Evolutionary conservation across 1,140 invertebrate genomes (phyloP).

Genomic region (Delia radicum): DNA sequence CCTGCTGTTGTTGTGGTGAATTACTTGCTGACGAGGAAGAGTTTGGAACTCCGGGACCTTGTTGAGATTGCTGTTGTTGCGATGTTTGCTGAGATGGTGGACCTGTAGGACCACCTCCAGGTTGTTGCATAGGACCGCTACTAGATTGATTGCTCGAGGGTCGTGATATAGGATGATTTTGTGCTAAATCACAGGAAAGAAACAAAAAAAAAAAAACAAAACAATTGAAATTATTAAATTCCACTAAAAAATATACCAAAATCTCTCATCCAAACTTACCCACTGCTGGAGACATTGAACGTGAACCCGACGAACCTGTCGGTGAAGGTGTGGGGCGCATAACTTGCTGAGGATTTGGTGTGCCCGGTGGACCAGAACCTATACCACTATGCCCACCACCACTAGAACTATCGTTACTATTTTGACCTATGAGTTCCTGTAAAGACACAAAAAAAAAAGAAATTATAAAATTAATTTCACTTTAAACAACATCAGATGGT

Average conservation of each 20-base stretch:
- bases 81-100: constrained; percentile 53
- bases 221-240: background rate
- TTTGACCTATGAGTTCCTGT: constrained; percentile 80
- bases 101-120: constrained; percentile 71
- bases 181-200: too few relatives aligned
- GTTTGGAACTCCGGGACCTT: constrained; percentile 34
- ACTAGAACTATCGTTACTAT: constrained; percentile 77
- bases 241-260: background rate
- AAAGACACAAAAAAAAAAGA: too few relatives aligned
- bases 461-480: too few relatives aligned
- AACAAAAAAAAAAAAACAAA: background rate
- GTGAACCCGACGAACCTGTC: constrained; percentile 83
- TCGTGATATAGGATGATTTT: constrained; percentile 59
- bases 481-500: background rate
- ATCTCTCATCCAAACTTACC: constrained; percentile 69
- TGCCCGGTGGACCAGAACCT: constrained; percentile 71
- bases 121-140: constrained; percentile 54
- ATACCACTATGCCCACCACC: constrained; percentile 69
- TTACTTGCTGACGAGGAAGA: constrained; percentile 48
- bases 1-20: constrained; percentile 49
- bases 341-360: constrained; percentile 65
- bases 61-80: constrained; percentile 41
- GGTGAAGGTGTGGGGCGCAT: constrained; percentile 91
- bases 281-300: constrained; percentile 94
- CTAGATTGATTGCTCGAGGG: constrained; percentile 85